These are phyloP conservation scores for Aradophagus sp. DNA, from an alignment of 1,140 invertebrate genomes.

Conservation along the genomic window DNA sequence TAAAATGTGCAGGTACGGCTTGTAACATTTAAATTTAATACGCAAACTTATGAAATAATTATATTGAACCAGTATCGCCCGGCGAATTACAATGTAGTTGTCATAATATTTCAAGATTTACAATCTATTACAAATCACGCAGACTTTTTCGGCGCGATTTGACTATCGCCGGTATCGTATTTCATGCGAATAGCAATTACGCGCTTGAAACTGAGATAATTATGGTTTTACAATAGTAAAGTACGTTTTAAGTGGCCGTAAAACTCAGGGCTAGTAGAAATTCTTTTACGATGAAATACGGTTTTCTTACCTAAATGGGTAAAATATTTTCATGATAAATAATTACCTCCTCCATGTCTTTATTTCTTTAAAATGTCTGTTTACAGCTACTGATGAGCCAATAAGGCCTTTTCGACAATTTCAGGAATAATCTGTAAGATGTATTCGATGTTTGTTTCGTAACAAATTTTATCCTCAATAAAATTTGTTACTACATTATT, in stretches of 20 bases:
- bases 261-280: no score
- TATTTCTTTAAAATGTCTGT: constrained; percentile 27
- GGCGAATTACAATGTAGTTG: no score
- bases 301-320: constrained; percentile 14
- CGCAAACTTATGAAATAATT: no score
- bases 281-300: constrained; percentile 21
- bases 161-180: no score
- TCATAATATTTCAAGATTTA: no score
- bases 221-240: constrained; percentile 22
- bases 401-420: constrained; percentile 16
- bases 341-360: constrained; percentile 21
- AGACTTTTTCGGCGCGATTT: no score
- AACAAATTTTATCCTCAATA: constrained; percentile 6
- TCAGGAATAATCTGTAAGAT: constrained; percentile 29
- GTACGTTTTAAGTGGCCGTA: constrained; percentile 10
- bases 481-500: constrained; percentile 34
- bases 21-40: no score
- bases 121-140: no score
- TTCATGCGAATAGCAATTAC: constrained; percentile 19
- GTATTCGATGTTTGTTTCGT: constrained; percentile 11
- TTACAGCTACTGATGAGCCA: constrained; percentile 36
- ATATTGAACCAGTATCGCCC: no score
- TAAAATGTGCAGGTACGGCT: no score
- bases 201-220: constrained; percentile 4
- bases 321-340: constrained; percentile 13